phyloP scores from a whole-genome alignment of 1,140 invertebrate species.

The Globodera rostochiensis region DNA sequence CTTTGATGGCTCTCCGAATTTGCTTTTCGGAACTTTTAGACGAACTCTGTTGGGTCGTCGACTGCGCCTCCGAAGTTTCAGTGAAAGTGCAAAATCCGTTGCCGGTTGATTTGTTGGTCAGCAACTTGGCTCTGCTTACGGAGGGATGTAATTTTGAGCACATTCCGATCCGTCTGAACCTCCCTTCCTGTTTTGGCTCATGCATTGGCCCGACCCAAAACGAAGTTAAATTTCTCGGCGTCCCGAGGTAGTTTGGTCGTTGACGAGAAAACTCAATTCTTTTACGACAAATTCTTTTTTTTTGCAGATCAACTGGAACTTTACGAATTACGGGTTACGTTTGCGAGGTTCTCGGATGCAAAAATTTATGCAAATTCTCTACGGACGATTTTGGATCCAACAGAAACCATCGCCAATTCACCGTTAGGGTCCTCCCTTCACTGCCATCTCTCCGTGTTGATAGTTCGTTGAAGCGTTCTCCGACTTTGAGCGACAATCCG shows the following conservation, averaged over 20 bases:
- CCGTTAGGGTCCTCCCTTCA: slow-evolving; percentile 53
- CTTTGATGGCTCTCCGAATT: slow-evolving; percentile 2
- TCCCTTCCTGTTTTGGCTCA: slow-evolving; percentile 45
- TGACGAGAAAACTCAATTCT: neutral
- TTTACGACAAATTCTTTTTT: neutral
- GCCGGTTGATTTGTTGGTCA: slow-evolving; percentile 56
- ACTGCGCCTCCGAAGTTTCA: slow-evolving; percentile 55
- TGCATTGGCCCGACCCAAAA: slow-evolving; percentile 14
- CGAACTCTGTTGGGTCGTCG: slow-evolving; percentile 58
- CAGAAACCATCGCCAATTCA: slow-evolving; percentile 34
- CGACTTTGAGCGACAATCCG: slow-evolving; percentile 48
- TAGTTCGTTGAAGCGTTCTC: slow-evolving; percentile 47
- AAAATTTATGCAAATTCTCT: slow-evolving; percentile 56
- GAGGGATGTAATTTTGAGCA: slow-evolving; percentile 56
- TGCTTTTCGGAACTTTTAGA: slow-evolving; percentile 5
- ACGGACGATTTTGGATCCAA: neutral
- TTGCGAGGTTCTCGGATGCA: slow-evolving; percentile 59
- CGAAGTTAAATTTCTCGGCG: slow-evolving; percentile 50
- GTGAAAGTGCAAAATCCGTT: slow-evolving; percentile 58
- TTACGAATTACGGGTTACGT: slow-evolving; percentile 58
- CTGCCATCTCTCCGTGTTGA: slow-evolving; percentile 55
- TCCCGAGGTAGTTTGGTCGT: slow-evolving; percentile 47
- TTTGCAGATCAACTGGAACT: slow-evolving; percentile 52
- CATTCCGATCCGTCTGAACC: slow-evolving; percentile 52
- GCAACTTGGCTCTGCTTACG: slow-evolving; percentile 48